Evolutionary conservation across 2,113 vertebrate species (phyloP).

Genomic region (Bostrychus sinensis): DNA sequence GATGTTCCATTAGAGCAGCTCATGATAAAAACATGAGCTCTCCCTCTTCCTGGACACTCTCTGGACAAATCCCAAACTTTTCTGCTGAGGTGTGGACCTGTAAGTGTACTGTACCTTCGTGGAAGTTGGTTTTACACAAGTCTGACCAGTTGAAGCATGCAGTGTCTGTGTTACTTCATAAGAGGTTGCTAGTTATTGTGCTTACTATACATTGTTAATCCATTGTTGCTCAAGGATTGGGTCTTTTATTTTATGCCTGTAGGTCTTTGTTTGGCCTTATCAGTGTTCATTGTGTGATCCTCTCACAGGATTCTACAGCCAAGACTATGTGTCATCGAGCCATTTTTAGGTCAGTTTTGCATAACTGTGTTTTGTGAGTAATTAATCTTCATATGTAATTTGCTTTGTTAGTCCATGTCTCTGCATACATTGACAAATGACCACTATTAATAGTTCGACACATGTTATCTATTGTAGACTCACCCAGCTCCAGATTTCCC

Average conservation of each 20-base stretch:
- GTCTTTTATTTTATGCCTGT: too few relatives aligned
- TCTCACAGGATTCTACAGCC: conserved; percentile 46
- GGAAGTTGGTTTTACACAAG: background rate
- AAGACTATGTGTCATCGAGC: conserved; percentile 44
- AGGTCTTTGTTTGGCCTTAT: too few relatives aligned
- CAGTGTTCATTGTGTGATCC: conserved; percentile 75
- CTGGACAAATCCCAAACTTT: conserved; percentile 10
- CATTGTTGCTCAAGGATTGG: conserved; percentile 50
- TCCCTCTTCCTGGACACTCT: background rate
- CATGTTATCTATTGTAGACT: too few relatives aligned
- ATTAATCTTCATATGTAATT: conserved; percentile 44
- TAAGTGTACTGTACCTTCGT: background rate
- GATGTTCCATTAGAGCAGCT: conserved; percentile 10
- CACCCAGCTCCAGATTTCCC: too few relatives aligned
- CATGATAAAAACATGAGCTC: conserved; percentile 1
- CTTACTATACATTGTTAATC: conserved; percentile 24
- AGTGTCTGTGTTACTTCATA: conserved; percentile 8
- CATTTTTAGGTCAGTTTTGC: conserved; percentile 53
- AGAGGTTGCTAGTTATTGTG: conserved; percentile 16
- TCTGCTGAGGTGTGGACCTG: background rate
- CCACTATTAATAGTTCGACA: background rate
- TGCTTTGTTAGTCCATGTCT: conserved; percentile 23
- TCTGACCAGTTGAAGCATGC: background rate
- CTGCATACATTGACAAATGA: conserved; percentile 12
- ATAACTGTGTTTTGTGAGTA: conserved; percentile 15